Base-by-base conservation (phyloP, 2,113 vertebrate species). In the Melospiza melodia region DNA sequence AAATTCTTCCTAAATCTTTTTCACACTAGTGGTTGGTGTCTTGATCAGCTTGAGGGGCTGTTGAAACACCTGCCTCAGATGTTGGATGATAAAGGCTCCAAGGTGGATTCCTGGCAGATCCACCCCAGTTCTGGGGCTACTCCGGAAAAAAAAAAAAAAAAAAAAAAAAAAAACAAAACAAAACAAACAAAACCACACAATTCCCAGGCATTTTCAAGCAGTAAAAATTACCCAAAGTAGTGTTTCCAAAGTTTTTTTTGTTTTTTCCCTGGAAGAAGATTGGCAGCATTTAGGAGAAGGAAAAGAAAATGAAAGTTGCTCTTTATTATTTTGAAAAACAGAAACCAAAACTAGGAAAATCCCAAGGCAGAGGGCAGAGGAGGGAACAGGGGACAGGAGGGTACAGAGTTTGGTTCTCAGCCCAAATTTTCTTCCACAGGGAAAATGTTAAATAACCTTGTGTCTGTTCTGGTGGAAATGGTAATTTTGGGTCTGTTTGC, bases 351-450 rank as follows among this genome's bases (percentile, higher is more conserved):
- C 7, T 3, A 22, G 23, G 3, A n/a, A 68, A 77, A 43, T 4
- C 49, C 24, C 7, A 0, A 12, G 2, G 10, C 0, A 1, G 30
- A 3, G 10, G 2, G 2, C 7, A 14, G 30, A 21, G 19, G 5
- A 1, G 5, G 30, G 3, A 23, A 17, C 10, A 0, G 12, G 18
- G 4, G 20, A 33, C 4, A 16, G 22, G 51, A 16, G 3, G 31
- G 23, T 18, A 44, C 8, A 2, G 20, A 57, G 23, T 33, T 6
- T 28, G 43, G 9, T 16, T 39, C 68, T 61, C 62, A 27, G 19
- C 12, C n/a, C 25, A 6, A 20, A 20, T 28, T 46, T 48, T 52
- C 20, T 57, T n/a, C 52, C 15, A 11, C 4, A 20, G 31, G 19
- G 28, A 65, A 41, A 61, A 30, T 15, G 14, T 48, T 22, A 22